These are phyloP conservation scores for Bothrops alternatus DNA, from an alignment of 2,797 vertebrate genomes.

Conservation along the genomic window DNA sequence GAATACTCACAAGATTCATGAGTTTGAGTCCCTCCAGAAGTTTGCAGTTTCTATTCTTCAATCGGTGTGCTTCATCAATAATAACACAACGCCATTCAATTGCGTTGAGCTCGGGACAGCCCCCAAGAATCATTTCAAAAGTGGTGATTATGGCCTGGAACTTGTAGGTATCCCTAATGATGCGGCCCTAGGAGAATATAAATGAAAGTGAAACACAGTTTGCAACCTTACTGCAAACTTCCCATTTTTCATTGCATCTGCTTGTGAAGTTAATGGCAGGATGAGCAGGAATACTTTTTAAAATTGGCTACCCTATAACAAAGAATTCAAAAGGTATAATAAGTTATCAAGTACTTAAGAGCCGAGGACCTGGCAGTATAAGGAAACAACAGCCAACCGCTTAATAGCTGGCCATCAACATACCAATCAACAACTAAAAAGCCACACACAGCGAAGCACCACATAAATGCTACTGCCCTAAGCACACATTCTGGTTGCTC, in stretches of 20 bases:
- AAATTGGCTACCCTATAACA: too few relatives aligned
- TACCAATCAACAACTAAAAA: neutral
- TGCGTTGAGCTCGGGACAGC: slow-evolving; percentile 94
- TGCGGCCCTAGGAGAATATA: slow-evolving; percentile 78
- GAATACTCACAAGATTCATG: slow-evolving; percentile 87
- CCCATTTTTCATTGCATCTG: neutral
- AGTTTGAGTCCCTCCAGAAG: slow-evolving; percentile 96
- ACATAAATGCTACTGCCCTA: neutral
- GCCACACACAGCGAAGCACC: neutral
- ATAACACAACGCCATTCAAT: slow-evolving; percentile 98
- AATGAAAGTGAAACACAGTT: slow-evolving; percentile 34
- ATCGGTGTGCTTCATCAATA: slow-evolving; percentile 96
- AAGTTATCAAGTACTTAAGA: neutral
- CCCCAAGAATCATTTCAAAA: slow-evolving; percentile 98
- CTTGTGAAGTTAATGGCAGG: neutral
- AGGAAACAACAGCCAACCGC: neutral
- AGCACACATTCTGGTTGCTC: neutral
- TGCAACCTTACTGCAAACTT: slow-evolving; percentile 20
- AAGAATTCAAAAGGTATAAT: neutral
- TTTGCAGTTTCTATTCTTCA: slow-evolving; percentile 99
- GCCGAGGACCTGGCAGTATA: neutral
- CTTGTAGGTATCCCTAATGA: slow-evolving; percentile 86
- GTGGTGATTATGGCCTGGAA: slow-evolving; percentile 97
- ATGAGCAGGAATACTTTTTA: neutral
- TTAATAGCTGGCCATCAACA: neutral